Evolutionary conservation across 2,797 vertebrate species (phyloP).

Genomic region (Gila robusta): DNA sequence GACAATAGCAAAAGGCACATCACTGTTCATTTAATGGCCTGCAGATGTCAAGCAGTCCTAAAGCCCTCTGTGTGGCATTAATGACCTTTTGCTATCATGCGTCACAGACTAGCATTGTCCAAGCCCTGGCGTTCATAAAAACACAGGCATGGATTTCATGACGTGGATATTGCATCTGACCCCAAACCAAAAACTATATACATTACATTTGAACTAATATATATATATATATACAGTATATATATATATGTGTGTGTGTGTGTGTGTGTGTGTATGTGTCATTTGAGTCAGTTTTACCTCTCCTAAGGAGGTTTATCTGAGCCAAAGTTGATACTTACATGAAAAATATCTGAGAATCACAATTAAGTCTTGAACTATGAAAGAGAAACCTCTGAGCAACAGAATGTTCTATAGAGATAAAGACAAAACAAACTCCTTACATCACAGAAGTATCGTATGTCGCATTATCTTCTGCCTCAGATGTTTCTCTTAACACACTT

Average conservation of each 20-base stretch:
- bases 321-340: not conserved
- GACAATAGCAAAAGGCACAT: constrained; percentile 40
- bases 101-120: constrained; percentile 50
- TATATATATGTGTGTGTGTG: no score
- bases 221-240: no score
- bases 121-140: constrained; percentile 48
- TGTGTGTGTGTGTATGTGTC: not conserved
- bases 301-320: not conserved
- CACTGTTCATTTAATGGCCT: not conserved
- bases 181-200: constrained; percentile 23
- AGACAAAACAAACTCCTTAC: not conserved
- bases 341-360: not conserved
- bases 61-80: constrained; percentile 17
- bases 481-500: not conserved
- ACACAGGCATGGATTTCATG: constrained; percentile 51
- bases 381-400: not conserved
- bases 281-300: not conserved
- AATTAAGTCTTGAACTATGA: not conserved
- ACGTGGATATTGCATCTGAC: constrained; percentile 56
- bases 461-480: not conserved
- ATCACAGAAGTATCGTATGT: no score
- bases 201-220: not conserved
- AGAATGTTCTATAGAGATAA: not conserved
- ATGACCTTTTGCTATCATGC: constrained; percentile 46
- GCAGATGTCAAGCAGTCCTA: constrained; percentile 61